These are phyloP conservation scores for Peromyscus californicus DNA, from an alignment of 2,113 vertebrate genomes.

Conservation along the genomic window DNA sequence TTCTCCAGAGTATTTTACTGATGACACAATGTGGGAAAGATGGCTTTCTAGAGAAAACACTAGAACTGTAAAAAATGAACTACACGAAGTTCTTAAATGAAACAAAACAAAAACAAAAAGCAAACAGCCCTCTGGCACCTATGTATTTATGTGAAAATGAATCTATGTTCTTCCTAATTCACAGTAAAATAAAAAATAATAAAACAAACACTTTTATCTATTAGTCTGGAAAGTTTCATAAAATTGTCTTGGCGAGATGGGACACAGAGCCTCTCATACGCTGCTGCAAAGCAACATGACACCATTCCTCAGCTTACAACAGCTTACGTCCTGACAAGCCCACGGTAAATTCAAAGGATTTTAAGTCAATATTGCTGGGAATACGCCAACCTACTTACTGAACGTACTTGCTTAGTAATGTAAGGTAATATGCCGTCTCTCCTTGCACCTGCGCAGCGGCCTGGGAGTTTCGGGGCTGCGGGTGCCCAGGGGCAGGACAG, in stretches of 20 bases:
- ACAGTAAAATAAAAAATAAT: slow-evolving; percentile 60
- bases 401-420: not conserved
- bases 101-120: not conserved
- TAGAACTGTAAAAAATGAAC: not conserved
- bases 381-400: not conserved
- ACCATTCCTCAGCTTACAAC: not conserved
- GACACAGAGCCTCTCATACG: not conserved
- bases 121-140: slow-evolving; percentile 40
- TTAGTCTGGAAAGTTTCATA: slow-evolving; percentile 8
- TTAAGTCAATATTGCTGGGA: not conserved
- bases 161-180: slow-evolving; percentile 50
- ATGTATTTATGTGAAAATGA: slow-evolving; percentile 68
- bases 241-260: not conserved
- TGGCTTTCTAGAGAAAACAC: slow-evolving; percentile 47
- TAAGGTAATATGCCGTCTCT: not conserved
- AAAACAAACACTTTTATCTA: not conserved
- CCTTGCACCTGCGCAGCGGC: not conserved
- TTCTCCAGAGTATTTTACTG: slow-evolving; percentile 45
- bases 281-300: not conserved
- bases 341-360: not conserved
- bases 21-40: slow-evolving; percentile 36
- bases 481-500: too few species aligned
- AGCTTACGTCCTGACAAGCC: not conserved
- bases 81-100: not conserved
- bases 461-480: not conserved